Conservation (phyloP, 2,888 invertebrate species). For the Sussaba pulchella region DNA sequence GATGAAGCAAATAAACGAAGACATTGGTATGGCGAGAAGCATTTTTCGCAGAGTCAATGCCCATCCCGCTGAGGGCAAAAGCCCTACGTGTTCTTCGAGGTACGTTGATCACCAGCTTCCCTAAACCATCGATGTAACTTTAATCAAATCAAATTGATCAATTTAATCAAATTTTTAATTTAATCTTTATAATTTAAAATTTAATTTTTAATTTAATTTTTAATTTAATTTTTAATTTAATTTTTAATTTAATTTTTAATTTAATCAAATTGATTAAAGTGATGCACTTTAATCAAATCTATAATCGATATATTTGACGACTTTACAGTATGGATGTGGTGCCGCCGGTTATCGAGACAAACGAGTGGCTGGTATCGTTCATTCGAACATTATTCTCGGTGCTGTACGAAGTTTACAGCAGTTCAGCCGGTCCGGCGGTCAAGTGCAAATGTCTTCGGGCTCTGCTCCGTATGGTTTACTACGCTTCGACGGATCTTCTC, state of each 20-base stretch:
- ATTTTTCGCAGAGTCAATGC: constrained; percentile 93
- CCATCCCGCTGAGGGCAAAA: constrained; percentile 85
- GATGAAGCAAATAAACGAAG: constrained; percentile 99
- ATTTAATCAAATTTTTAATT: too few relatives aligned
- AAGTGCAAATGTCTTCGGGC: constrained; percentile 98
- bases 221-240: too few relatives aligned
- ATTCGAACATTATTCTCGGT: constrained; percentile 95
- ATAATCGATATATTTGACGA: too few relatives aligned
- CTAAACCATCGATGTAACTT: too few relatives aligned
- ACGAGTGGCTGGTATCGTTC: constrained; percentile 84
- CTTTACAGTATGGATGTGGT: constrained; percentile 82
- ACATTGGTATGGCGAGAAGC: constrained; percentile 96
- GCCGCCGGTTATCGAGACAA: constrained; percentile 82
- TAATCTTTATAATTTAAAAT: too few relatives aligned
- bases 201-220: too few relatives aligned
- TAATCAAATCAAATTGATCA: too few relatives aligned
- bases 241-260: too few relatives aligned
- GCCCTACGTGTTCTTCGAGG: constrained; percentile 82
- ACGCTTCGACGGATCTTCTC: constrained; percentile 94
- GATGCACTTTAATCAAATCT: too few relatives aligned
- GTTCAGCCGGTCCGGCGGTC: constrained; percentile 98
- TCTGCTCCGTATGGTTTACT: constrained; percentile 97
- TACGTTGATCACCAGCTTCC: constrained; percentile 56
- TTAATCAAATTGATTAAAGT: too few relatives aligned
- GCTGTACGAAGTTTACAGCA: constrained; percentile 98